phyloP scores from a whole-genome alignment of 2,113 vertebrate genomes.

The Burhinus bistriatus region DNA sequence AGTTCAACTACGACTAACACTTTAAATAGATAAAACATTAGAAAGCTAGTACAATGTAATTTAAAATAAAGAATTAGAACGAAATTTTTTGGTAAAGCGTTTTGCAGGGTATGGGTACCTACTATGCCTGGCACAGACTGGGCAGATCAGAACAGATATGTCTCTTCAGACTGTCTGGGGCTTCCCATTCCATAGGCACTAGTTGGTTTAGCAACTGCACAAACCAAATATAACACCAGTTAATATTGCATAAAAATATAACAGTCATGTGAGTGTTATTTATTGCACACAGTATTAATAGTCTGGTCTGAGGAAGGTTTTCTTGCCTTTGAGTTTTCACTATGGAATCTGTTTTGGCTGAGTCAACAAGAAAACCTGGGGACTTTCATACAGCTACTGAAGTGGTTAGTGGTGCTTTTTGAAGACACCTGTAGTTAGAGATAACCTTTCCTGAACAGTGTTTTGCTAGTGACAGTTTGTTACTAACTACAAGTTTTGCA shows the following conservation, averaged over 20 bases:
- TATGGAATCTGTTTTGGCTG: neutral
- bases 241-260: neutral
- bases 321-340: neutral
- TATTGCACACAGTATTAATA: neutral
- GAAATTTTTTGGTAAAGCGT: neutral
- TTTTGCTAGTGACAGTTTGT: neutral
- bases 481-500: neutral
- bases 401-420: neutral
- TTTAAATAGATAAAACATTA: neutral
- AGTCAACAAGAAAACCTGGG: neutral
- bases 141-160: neutral
- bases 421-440: neutral
- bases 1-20: neutral
- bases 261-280: neutral
- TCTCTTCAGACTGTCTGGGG: neutral
- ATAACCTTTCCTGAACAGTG: neutral
- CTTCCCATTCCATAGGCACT: neutral
- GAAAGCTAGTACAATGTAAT: neutral
- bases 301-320: neutral
- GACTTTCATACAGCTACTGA: neutral
- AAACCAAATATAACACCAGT: neutral
- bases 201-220: neutral
- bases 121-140: neutral
- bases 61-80: neutral
- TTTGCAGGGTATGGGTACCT: neutral